Evolutionary conservation across 2,113 vertebrate species (phyloP).

Genomic region (Syrrhaptes paradoxus): DNA sequence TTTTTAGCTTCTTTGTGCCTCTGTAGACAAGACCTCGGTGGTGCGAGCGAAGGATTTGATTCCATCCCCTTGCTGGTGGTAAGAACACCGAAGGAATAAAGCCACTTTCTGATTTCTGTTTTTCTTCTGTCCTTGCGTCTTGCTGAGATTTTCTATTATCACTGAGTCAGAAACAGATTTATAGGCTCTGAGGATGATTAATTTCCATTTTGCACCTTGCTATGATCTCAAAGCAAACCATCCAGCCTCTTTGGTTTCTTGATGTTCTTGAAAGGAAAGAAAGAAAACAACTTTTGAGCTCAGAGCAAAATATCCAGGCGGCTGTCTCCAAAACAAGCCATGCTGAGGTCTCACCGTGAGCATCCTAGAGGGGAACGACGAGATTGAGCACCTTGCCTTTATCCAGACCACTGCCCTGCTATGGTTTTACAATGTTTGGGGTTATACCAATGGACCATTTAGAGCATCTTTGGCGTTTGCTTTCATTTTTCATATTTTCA

Average conservation of each 20-base stretch:
- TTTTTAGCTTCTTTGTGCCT: neutral
- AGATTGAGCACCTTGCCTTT: neutral
- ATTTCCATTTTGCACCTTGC: conserved; percentile 29
- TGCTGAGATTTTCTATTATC: conserved; percentile 56
- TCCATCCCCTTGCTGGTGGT: neutral
- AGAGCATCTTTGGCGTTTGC: neutral
- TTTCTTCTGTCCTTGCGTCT: neutral
- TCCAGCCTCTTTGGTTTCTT: neutral
- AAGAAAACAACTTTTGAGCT: neutral
- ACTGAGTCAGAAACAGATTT: neutral
- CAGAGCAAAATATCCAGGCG: neutral
- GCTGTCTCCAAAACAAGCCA: neutral
- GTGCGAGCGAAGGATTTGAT: neutral
- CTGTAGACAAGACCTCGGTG: neutral
- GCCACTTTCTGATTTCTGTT: neutral
- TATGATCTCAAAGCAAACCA: neutral
- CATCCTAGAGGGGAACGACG: neutral
- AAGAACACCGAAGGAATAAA: neutral
- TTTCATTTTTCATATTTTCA: neutral
- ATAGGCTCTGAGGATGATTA: neutral
- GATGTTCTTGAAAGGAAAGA: neutral
- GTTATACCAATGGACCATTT: neutral
- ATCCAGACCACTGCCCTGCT: neutral
- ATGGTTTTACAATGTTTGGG: neutral
- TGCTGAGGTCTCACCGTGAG: neutral